Conservation (phyloP, 2,888 invertebrate genomes). For the Acanthosepion pharaonis region DNA sequence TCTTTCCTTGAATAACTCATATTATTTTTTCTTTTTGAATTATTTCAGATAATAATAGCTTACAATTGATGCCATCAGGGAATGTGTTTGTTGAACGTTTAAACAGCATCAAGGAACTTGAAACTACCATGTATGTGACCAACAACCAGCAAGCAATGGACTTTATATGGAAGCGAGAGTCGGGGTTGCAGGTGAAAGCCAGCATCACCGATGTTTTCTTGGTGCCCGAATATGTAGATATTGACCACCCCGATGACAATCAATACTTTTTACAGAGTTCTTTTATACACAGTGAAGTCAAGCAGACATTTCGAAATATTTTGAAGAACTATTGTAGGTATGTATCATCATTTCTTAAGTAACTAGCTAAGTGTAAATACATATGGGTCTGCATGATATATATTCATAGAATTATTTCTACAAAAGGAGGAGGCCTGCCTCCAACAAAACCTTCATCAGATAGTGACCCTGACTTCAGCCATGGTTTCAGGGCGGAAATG, state of each 20-base stretch:
- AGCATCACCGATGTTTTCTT: constrained; percentile 68
- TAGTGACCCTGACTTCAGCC: too few species aligned
- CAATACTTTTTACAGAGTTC: constrained; percentile 57
- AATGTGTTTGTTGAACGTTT: constrained; percentile 72
- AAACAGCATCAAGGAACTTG: constrained; percentile 62
- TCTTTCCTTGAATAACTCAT: too few species aligned
- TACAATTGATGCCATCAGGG: constrained; percentile 56
- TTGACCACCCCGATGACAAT: constrained; percentile 68
- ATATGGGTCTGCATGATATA: background rate
- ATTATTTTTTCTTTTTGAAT: background rate
- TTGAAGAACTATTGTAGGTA: constrained; percentile 70
- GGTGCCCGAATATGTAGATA: constrained; percentile 71
- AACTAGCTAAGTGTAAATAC: background rate
- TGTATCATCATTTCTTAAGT: background rate
- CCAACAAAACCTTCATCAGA: too few species aligned
- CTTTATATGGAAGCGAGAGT: constrained; percentile 68
- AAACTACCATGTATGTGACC: constrained; percentile 66
- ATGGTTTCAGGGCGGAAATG: too few species aligned
- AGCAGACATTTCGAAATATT: constrained; percentile 60
- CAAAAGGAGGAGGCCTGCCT: too few species aligned
- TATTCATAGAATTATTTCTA: too few species aligned
- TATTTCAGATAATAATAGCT: constrained; percentile 45
- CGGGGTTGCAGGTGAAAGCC: constrained; percentile 70
- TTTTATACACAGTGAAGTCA: constrained; percentile 53
- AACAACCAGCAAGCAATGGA: constrained; percentile 67